A percentile compares a stretch with the other conserved stretches of the same genome.
phyloP scores from a whole-genome alignment of 2,113 vertebrate species.

The Lonchura striata region DNA sequence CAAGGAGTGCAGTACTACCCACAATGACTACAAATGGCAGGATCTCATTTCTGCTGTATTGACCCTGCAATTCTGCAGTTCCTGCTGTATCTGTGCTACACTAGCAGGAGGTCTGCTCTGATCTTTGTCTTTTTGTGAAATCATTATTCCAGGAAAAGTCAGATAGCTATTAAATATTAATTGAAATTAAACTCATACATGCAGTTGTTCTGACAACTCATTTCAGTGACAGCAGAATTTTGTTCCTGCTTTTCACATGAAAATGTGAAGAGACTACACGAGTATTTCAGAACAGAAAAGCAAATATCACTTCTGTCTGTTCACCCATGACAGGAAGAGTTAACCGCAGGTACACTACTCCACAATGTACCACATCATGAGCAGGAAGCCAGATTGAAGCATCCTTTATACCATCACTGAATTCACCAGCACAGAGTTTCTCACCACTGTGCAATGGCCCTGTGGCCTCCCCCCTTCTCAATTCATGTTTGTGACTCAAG shows the following conservation, averaged over 20 bases:
- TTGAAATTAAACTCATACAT: slow-evolving; percentile 47
- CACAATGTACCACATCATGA: not conserved
- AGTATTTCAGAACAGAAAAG: not conserved
- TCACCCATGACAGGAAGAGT: not conserved
- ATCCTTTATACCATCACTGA: not conserved
- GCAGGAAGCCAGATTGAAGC: not conserved
- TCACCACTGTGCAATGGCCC: not conserved
- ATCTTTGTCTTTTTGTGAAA: slow-evolving; percentile 34
- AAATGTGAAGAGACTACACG: not conserved
- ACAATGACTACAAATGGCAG: not conserved
- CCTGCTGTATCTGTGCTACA: not conserved
- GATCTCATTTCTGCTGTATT: not conserved
- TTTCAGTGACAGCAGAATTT: slow-evolving; percentile 32
- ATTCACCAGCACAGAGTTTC: not conserved
- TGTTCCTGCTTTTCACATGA: not conserved
- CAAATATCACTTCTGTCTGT: not conserved
- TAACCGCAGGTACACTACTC: not conserved
- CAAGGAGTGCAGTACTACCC: not conserved
- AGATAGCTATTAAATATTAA: slow-evolving; percentile 53
- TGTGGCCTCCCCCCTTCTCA: not conserved
- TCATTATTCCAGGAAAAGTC: slow-evolving; percentile 37
- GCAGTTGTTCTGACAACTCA: slow-evolving; percentile 13
- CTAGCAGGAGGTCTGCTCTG: slow-evolving; percentile 47
- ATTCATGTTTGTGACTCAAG: not conserved
- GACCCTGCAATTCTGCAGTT: not conserved